These are phyloP conservation scores for Hyles lineata DNA, from an alignment of 2,888 invertebrate species.

Conservation along the genomic window DNA sequence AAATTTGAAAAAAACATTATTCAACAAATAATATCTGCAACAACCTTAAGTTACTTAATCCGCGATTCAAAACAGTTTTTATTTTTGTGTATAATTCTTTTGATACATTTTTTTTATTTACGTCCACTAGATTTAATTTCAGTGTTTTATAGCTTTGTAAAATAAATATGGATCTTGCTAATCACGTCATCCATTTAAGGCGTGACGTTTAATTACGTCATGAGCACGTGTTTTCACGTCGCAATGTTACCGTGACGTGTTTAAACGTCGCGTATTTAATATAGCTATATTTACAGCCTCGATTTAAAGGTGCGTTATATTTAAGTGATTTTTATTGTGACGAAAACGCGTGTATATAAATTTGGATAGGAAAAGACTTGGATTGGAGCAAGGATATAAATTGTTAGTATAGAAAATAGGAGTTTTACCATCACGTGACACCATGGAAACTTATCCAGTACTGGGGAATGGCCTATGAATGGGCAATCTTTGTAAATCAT, in stretches of 20 bases:
- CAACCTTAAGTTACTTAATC: not conserved
- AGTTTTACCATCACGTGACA: slow-evolving; percentile 7
- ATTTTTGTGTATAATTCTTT: slow-evolving; percentile 16
- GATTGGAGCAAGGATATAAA: slow-evolving; percentile 5
- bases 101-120: slow-evolving; percentile 18
- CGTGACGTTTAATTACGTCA: slow-evolving; percentile 9
- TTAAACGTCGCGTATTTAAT: slow-evolving; percentile 13
- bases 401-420: slow-evolving; percentile 13
- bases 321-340: slow-evolving; percentile 11
- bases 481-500: not conserved
- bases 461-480: not conserved
- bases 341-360: slow-evolving; percentile 13
- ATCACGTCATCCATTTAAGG: slow-evolving; percentile 19
- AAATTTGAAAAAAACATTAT: too few species aligned
- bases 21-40: not conserved
- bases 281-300: slow-evolving; percentile 18
- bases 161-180: not conserved
- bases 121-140: slow-evolving; percentile 24
- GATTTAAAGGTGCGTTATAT: slow-evolving; percentile 18
- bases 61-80: not conserved
- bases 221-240: not conserved
- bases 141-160: slow-evolving; percentile 12
- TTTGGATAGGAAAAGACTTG: slow-evolving; percentile 1
- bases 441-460: not conserved
- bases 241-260: not conserved